Base-by-base conservation (phyloP, 2,797 vertebrate genomes). In the Amblyraja radiata region DNA sequence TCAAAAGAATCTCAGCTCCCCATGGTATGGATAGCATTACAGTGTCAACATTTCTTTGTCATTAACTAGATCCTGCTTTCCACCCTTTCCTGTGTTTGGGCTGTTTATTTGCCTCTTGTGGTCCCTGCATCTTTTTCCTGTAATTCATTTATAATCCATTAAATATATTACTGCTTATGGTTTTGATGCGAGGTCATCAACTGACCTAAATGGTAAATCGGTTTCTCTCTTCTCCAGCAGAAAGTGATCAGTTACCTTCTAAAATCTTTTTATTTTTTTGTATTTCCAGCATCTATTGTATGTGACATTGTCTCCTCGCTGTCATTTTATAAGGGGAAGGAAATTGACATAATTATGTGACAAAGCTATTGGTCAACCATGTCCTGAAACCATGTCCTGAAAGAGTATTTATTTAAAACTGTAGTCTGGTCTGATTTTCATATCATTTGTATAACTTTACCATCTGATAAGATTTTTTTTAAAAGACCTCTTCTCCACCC, bases 11-110 rank as follows among this genome's bases (percentile, higher is more conserved):
- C 54, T 36, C 90, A 95, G 58, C 61, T 97, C 79, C 94, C 95
- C n/a, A 95, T 96, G 96, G 97, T 97, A 96, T 96, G 10, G 21
- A 93, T 90, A 93, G 54, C 18, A 77, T 58, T 83, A 23, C 21
- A 58, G 8, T 7, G 14, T 65, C 83, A 86, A 28, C 28, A 9
- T n/a, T 86, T 63, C 68, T 71, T 84, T 28, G 25, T 58, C 23
- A 58, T 84, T n/a, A 13, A 86, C 32, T 36, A n/a, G 32, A 16
- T 11, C 54, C 25, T 63, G 28, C 1, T 63, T 32, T 21, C 9
- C 25, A 28, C 23, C 4, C 54, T 61, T 3, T 61, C 5, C 6
- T 88, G 21, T 21, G 65, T 88, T n/a, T 88, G 65, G 46, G 46
- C 5, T 54, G 46, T 54, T 54, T 54, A 6, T 54, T 7, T 32